Base-by-base conservation (phyloP, 1,140 invertebrate genomes). In the Cepaea nemoralis region DNA sequence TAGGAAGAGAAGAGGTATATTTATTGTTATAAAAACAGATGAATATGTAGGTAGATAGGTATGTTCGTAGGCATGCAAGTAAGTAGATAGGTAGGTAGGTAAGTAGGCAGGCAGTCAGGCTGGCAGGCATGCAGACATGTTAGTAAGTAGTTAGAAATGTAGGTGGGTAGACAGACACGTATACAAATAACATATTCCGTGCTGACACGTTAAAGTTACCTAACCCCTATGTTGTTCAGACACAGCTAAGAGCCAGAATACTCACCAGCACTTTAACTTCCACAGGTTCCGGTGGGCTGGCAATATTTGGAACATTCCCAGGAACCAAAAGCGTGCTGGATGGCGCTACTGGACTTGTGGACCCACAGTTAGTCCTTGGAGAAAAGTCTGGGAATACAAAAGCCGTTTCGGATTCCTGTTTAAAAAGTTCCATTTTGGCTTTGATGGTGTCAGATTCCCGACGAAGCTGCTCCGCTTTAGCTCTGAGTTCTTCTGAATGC, bases 401-500 rank as follows among this genome's bases (percentile, higher is more conserved):
- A 3, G 77, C 37, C 0, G 78, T 27, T 24, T 73, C 69, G 24
- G 67, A 71, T n/a, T 80, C 78, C 5, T 48, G 67, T 0, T 69
- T n/a, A 24, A 80, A 35, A 35, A 39, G 69, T 35, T 80, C 69
- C 24, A 73, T 55, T 80, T 73, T 71, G 1, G n/a, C 45, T 69
- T 45, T 31, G 19, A 80, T 33, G 22, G 78, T 69, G 33, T 80
- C 78, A 10, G 78, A 80, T 48, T 80, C 78, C 24, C 69, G n/a
- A 22, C 48, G 78, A 48, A 80, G 66, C 19, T 73, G 66, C 22
- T 80, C 69, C 5, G 78, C 78, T 55, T 73, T 73, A 5, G 45
- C 31, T 33, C 48, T 70, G 33, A 80, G 14, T 31, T 73, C 45
- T 67, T 80, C 78, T 31, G 77, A 67, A 10, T 69, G 37, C 27